phyloP scores from a whole-genome alignment of 1,140 invertebrate genomes.

The Panonychus citri region DNA sequence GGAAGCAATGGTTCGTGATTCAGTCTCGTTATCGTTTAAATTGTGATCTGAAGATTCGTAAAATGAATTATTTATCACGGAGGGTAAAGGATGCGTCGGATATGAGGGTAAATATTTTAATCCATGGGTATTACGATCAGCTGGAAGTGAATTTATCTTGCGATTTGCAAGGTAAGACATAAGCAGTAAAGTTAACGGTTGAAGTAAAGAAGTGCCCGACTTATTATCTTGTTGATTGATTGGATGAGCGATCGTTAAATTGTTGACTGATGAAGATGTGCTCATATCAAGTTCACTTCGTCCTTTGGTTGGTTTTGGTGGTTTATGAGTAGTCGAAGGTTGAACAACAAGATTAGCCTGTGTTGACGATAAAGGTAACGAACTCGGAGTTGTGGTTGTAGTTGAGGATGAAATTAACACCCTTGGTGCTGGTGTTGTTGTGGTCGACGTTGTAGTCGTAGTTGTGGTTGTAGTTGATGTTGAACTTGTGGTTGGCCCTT shows the following conservation, averaged over 20 bases:
- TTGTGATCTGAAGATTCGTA: not conserved
- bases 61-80: not conserved
- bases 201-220: not conserved
- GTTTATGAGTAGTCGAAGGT: not conserved
- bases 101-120: too few species aligned
- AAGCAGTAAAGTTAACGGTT: not conserved
- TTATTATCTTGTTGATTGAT: not conserved
- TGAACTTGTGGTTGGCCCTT: too few species aligned
- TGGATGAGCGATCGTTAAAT: not conserved
- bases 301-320: not conserved
- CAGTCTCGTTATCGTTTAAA: not conserved
- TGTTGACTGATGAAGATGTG: not conserved
- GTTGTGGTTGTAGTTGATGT: not conserved
- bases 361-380: not conserved
- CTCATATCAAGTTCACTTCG: not conserved
- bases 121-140: too few species aligned
- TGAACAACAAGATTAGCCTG: too few species aligned
- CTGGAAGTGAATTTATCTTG: too few species aligned
- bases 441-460: not conserved
- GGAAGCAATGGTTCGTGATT: slow-evolving; percentile 1
- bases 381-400: not conserved
- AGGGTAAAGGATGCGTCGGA: too few species aligned
- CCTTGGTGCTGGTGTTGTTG: not conserved
- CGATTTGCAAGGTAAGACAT: not conserved
- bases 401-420: too few species aligned